Evolutionary conservation across 2,888 invertebrate genomes (phyloP), one percentile per base, ranked within the genome.

Genomic region (Isoperla grammatica): DNA sequence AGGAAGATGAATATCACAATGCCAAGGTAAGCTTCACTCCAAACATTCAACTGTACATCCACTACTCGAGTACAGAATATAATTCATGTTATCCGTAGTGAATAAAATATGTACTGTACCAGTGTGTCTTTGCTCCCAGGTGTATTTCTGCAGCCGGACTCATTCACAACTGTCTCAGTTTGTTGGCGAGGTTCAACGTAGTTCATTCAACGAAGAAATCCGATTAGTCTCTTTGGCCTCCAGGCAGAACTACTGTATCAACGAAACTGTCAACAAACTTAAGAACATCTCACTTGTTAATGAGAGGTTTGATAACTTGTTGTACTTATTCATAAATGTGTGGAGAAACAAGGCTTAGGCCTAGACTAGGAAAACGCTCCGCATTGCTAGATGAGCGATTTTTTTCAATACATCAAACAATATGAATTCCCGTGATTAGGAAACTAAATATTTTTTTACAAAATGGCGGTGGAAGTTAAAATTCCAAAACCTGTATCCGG

Each of bases 161-260:
- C 98, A 99, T 75, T 96, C 98, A 1, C 98, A 99, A 72, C 75
- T 99, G 42, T 83, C 92, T 0, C 99, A 99, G 74, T 92, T 99
- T 75, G 85, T 96, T n/a, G 83, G 86, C 46, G 99, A 99, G 79
- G 82, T 98, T 1, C 85, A 87, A 66, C 87, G 87, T 69, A 95
- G 93, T 59, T 81, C 84, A 1, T 94, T 86, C 71, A 82, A 80
- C 5, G 77, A 84, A 17, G 75, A 84, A 57, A 78, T 88, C 2
- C 83, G 90, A 61, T 84, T 92, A 2, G 82, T 90, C 0, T 85
- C 94, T 3, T 76, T 96, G 29, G 95, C 90, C n/a, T 97, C 96
- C 0, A 81, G 97, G 57, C 91, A 90, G 72, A 94, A 88, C 71
- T 85, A 92, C 65, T 98, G 98, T 72, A 86, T 97, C 42, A 95